Percentiles rank a stretch among this genome's conserved stretches.
phyloP scores from a whole-genome alignment of 2,113 vertebrate genomes.

The Pituophis catenifer region DNA sequence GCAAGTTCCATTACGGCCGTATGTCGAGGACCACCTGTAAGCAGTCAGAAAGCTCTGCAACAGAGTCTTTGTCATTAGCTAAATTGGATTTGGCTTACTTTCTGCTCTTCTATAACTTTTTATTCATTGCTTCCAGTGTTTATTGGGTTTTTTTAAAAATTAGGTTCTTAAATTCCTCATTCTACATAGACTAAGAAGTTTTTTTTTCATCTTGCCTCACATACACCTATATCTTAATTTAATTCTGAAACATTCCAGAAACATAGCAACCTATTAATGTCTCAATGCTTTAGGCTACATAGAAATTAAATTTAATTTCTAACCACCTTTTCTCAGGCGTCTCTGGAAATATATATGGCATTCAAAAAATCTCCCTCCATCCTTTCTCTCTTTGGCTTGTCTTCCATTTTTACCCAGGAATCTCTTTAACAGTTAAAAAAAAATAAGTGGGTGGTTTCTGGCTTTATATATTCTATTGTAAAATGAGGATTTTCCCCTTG shows the following conservation, averaged over 20 bases:
- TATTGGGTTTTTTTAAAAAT: background rate
- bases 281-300: background rate
- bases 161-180: background rate
- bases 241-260: background rate
- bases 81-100: background rate
- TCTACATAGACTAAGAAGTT: background rate
- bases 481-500: background rate
- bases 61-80: background rate
- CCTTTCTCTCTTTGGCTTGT: background rate
- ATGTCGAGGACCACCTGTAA: background rate
- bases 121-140: background rate
- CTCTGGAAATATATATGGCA: background rate
- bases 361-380: background rate
- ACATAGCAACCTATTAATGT: background rate
- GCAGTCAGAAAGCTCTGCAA: background rate
- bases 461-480: background rate
- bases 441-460: background rate
- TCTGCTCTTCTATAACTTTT: background rate
- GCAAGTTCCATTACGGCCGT: background rate
- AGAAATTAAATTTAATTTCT: background rate
- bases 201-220: background rate
- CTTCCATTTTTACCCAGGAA: background rate
- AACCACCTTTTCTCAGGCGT: background rate
- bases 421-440: background rate
- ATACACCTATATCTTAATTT: background rate